A percentile compares a stretch with the other conserved stretches of the same genome.
phyloP scores from a whole-genome alignment of 2,888 invertebrate genomes.

The Sthenelais limicola region DNA sequence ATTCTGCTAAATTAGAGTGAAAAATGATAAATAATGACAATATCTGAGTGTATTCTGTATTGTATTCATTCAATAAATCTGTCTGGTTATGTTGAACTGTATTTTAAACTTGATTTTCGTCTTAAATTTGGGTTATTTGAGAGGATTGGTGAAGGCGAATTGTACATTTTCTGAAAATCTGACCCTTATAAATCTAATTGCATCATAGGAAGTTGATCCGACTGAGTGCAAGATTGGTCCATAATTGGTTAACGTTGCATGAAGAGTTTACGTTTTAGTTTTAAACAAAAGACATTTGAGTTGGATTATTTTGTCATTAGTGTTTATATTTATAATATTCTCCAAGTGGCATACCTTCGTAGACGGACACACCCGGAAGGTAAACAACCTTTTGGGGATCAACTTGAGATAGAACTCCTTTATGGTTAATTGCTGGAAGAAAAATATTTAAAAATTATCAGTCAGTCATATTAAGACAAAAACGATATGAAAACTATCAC shows the following conservation, averaged over 20 bases:
- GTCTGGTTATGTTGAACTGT: too few species aligned
- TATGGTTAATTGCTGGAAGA: slow-evolving; percentile 82
- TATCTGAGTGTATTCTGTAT: too few species aligned
- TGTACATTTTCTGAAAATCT: too few species aligned
- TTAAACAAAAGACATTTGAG: not conserved
- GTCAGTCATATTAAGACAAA: not conserved
- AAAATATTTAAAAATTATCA: too few species aligned
- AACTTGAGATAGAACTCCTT: slow-evolving; percentile 95
- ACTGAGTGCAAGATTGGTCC: not conserved
- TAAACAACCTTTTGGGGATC: slow-evolving; percentile 91
- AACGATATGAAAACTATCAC: slow-evolving; percentile 4
- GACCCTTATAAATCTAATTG: not conserved
- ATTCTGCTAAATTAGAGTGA: too few species aligned
- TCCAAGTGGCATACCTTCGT: slow-evolving; percentile 81
- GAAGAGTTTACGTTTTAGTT: not conserved
- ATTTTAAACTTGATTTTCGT: too few species aligned
- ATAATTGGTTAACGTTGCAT: not conserved
- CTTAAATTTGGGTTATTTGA: too few species aligned
- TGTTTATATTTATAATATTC: not conserved
- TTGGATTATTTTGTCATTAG: not conserved
- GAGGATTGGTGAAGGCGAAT: too few species aligned
- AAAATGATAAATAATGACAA: too few species aligned
- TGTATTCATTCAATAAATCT: too few species aligned
- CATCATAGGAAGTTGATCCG: not conserved
- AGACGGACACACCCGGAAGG: slow-evolving; percentile 93